Base-by-base conservation (phyloP, 2,113 vertebrate genomes). In the Zeus faber region DNA sequence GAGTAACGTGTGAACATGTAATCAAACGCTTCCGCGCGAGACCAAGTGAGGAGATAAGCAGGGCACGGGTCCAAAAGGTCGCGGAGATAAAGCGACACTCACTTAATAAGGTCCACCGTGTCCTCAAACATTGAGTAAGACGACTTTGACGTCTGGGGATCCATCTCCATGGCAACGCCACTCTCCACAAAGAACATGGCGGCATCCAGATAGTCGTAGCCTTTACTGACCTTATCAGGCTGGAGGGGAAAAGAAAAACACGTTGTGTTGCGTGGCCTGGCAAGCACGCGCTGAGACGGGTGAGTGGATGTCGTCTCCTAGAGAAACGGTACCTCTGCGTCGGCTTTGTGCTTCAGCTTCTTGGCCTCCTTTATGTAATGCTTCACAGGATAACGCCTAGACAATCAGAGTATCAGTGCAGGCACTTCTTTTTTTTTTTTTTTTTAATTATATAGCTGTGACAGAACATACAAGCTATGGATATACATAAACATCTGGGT, bases 271-370 rank as follows among this genome's bases (percentile, higher is more conserved):
- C 4, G 18, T 14, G 13, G n/a, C 8, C 14, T 37, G 33, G n/a
- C 5, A 8, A 7, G 13, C 31, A 33, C 3, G 20, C 2, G 20
- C 5, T 10, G 11, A 44, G 9, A 22, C 2, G 0, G 2, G 11
- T 24, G 1, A 49, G 4, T 23, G 27, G 43, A 53, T 31, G 29
- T n/a, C n/a, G n/a, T n/a, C n/a, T n/a, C n/a, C n/a, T n/a, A n/a
- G n/a, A 2, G 25, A 6, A 58, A 37, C 22, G 7, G 1, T 70
- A 96, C 96, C 89, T 92, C 96, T 46, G 88, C 88, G 49, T 98
- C 97, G n/a, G 97, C 97, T 87, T 91, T 95, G 84, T 93, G 91
- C 90, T 98, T 99, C 70, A 98, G 81, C 70, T 65, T 94, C 75
- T 94, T 96, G 58, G 96, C 96, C 79, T 97, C 94, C 72, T 91